Evolutionary conservation across 2,113 vertebrate genomes (phyloP), one percentile per base, ranked within the genome.

Genomic region (Leptodactylus fuscus): DNA sequence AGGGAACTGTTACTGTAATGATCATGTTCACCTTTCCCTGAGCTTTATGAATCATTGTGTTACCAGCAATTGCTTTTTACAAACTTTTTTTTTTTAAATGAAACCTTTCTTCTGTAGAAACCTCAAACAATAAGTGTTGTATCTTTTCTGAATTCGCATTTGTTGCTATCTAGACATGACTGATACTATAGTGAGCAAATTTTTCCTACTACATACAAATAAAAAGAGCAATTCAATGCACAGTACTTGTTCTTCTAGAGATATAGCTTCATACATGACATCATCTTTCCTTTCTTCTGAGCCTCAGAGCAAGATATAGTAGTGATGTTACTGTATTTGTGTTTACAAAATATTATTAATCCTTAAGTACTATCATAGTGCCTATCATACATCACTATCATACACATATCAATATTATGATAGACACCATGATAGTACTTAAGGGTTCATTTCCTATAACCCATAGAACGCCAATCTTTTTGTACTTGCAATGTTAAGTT

Each of bases 1-100:
- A 79, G 76, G 51, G 32, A 79, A 79, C 55, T 38, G 76, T 79
- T 79, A 79, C 76, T 58, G 20, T 79, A 79, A 79, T 79, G 76
- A 79, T 58, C 76, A 60, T 27, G 53, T 41, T 79, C 53, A 79
- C 76, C 76, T 79, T 53, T 78, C 32, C 29, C 75, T 58, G 32
- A 20, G 74, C 49, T 78, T 78, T 55, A 32, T 79, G 76, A 79
- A 79, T 79, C 76, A 79, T 60, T 58, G 32, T 79, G 51, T 79
- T 79, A 58, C 76, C 76, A 36, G 51, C 76, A 58, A 79, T 79
- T 41, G 34, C 51, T 60, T 79, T 78, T 78, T 79, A 16, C 53
- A 48, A 75, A 75, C 41, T 75, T 75, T 48, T 75, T 44, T 71
- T 24, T 75, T 75, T 75, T 41, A 44, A 73, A 24, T 46, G 49